Conservation (phyloP, 2,797 vertebrate species). For the Eulemur rubriventer region DNA sequence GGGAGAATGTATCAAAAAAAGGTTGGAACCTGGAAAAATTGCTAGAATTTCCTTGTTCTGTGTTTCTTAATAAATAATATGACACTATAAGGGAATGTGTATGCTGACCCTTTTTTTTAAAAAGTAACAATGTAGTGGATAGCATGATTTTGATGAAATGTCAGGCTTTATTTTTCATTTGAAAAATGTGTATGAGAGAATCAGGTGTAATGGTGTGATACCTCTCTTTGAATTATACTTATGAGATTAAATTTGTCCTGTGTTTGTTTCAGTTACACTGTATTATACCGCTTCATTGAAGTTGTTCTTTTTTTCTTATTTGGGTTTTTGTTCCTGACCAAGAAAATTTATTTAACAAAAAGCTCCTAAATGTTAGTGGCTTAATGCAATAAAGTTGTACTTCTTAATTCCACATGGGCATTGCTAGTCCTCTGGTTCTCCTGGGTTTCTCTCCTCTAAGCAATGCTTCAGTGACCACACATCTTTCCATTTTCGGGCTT, state of each 20-base stretch:
- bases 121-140: neutral
- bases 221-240: neutral
- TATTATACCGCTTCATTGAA: neutral
- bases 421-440: neutral
- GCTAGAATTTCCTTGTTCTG: slow-evolving; percentile 19
- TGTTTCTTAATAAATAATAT: neutral
- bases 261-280: neutral
- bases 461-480: neutral
- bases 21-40: neutral
- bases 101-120: neutral
- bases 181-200: neutral
- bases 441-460: neutral
- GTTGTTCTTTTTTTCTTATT: neutral
- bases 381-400: neutral
- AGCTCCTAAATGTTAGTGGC: neutral
- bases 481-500: neutral
- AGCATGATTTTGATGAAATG: neutral
- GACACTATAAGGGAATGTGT: neutral
- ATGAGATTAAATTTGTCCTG: neutral
- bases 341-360: neutral
- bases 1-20: neutral
- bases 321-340: neutral
- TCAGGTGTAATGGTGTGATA: neutral
- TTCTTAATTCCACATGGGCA: neutral
- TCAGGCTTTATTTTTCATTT: neutral